Evolutionary conservation across 1,140 invertebrate species (phyloP), one percentile per base, ranked within the genome.

Genomic region (Parapsyche elsis): DNA sequence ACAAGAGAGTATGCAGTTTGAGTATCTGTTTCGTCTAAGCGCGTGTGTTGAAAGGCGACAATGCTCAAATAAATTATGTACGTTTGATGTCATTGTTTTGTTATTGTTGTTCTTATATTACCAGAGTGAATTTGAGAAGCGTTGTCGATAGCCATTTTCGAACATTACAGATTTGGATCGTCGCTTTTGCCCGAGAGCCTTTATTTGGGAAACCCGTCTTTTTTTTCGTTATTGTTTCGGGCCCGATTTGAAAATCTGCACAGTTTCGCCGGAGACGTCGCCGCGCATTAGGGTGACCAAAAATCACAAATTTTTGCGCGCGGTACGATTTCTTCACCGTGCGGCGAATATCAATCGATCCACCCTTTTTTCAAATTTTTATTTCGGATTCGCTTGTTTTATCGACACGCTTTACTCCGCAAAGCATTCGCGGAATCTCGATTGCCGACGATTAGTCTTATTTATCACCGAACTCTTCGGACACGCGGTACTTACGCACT

Each of bases 111-210:
- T 1, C 1, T 5, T 53, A 53, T 53, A 5, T 53, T 16, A 12
- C 45, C 45, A 16, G 12, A 4, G 2, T 16, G 24, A 67, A 67
- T 26, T 67, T 67, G 64, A 23, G 24, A 67, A 67, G 9, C 64
- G 12, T 12, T 23, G 19, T 24, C 64, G 44, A 46, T 23, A n/a
- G 16, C 75, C 75, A 77, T 77, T 77, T 64, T 30, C 46, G 75
- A 77, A 57, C 57, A 57, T 77, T 77, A 77, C 75, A 77, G 75
- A 77, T 77, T 77, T 77, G 75, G 75, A 64, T 57, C 30, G 75
- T 57, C 75, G 75, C 46, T 26, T 38, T 38, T 46, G 71, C 24
- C 45, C 49, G 49, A 24, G 64, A 38, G 64, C 53, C 75, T 77
- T 64, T 77, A 77, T 77, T 77, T 77, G 75, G 75, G 45, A 64